phyloP scores from a whole-genome alignment of 2,113 vertebrate species.

The Stigmatopora nigra region DNA sequence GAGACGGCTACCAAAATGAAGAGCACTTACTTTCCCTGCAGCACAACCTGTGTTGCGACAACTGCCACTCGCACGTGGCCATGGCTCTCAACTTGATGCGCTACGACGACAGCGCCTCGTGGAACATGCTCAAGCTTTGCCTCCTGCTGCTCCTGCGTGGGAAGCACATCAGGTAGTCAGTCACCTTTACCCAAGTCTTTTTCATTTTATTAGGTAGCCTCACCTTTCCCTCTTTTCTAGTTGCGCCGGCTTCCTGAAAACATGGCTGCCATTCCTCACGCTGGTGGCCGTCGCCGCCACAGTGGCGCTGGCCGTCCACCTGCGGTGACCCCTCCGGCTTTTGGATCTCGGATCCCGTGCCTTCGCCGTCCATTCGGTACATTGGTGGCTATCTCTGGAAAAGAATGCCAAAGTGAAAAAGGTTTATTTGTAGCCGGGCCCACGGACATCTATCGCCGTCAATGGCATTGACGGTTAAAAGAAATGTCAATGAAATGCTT shows the following conservation, averaged over 20 bases:
- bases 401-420: neutral
- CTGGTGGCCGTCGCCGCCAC: conserved; percentile 76
- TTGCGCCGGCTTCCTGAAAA: conserved; percentile 86
- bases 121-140: conserved; percentile 97
- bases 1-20: too few species aligned
- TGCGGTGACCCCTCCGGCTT: conserved; percentile 72
- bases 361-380: neutral
- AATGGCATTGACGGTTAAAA: too few species aligned
- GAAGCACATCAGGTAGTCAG: conserved; percentile 83
- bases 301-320: conserved; percentile 75
- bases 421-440: neutral
- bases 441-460: too few species aligned
- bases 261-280: conserved; percentile 91
- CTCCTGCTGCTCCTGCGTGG: conserved; percentile 81
- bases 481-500: neutral
- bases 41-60: conserved; percentile 98
- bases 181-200: too few species aligned
- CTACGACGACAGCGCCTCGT: conserved; percentile 89
- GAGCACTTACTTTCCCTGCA: conserved; percentile 40
- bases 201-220: too few species aligned
- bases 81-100: conserved; percentile 95
- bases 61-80: conserved; percentile 96
- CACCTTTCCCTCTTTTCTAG: conserved; percentile 54
- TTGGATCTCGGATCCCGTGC: too few species aligned
- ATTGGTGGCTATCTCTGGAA: neutral